Evolutionary conservation across 2,888 invertebrate genomes (phyloP).

Genomic region (Leptinotarsa rubiginosa): DNA sequence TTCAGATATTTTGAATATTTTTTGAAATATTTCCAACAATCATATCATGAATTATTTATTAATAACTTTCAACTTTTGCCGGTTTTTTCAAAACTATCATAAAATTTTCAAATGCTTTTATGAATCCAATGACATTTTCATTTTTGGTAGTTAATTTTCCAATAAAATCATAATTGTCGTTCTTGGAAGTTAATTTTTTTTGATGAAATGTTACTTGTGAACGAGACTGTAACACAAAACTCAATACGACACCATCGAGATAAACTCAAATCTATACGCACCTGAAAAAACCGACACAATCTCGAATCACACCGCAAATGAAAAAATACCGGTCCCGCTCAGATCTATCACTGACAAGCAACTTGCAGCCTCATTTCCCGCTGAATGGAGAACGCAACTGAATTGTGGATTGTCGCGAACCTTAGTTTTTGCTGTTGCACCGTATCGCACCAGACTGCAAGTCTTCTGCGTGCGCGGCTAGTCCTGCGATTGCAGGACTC

Average conservation of each 20-base stretch:
- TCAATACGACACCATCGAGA: background rate
- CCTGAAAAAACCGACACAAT: slow-evolving; percentile 18
- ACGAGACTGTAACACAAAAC: background rate
- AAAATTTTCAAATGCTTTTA: no score
- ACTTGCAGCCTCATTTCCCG: slow-evolving; percentile 22
- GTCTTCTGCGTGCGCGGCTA: slow-evolving; percentile 19
- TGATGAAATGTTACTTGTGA: no score
- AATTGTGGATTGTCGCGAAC: slow-evolving; percentile 32
- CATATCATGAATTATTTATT: no score
- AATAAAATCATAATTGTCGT: no score
- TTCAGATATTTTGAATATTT: no score
- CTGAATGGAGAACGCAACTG: slow-evolving; percentile 36
- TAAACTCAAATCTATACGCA: slow-evolving; percentile 20
- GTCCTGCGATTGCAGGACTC: slow-evolving; percentile 2
- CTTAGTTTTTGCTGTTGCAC: slow-evolving; percentile 28
- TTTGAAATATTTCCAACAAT: no score
- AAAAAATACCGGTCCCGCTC: slow-evolving; percentile 29
- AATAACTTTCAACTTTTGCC: no score
- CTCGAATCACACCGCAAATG: slow-evolving; percentile 16
- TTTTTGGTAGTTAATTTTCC: no score
- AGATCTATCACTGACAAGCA: slow-evolving; percentile 30
- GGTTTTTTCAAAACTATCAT: no score
- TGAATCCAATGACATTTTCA: no score
- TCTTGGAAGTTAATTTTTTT: no score
- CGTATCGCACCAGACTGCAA: slow-evolving; percentile 27